Evolutionary conservation across 2,888 invertebrate species (phyloP).

Genomic region (Mythimna albipuncta): DNA sequence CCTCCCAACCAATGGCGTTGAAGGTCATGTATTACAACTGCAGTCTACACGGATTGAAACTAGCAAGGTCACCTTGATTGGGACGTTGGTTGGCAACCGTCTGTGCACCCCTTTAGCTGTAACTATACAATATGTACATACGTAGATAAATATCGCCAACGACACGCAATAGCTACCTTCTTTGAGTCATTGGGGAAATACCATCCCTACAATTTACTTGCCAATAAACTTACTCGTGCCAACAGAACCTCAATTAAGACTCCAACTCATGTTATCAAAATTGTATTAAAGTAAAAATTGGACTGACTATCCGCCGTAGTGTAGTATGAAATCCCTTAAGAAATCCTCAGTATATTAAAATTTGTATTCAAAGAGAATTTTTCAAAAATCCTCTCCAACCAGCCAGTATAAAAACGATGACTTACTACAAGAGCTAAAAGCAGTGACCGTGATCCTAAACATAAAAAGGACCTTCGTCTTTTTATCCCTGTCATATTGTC

Average conservation of each 20-base stretch:
- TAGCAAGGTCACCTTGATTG: no score
- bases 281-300: neutral
- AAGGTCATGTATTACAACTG: no score
- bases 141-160: neutral
- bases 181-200: neutral
- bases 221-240: neutral
- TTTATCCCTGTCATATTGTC: conserved; percentile 13
- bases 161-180: neutral
- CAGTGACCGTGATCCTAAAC: neutral
- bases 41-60: no score
- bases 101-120: no score
- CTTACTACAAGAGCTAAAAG: neutral
- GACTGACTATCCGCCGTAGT: neutral
- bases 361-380: no score
- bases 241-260: no score
- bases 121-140: neutral
- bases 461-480: conserved; percentile 2
- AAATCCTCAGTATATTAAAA: no score
- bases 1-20: no score
- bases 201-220: neutral
- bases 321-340: neutral
- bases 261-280: neutral
- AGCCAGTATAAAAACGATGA: neutral
- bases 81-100: no score
- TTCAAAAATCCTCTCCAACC: neutral